These are phyloP conservation scores for Drosophila birchii DNA, from an alignment of 2,888 invertebrate species.

Conservation along the genomic window DNA sequence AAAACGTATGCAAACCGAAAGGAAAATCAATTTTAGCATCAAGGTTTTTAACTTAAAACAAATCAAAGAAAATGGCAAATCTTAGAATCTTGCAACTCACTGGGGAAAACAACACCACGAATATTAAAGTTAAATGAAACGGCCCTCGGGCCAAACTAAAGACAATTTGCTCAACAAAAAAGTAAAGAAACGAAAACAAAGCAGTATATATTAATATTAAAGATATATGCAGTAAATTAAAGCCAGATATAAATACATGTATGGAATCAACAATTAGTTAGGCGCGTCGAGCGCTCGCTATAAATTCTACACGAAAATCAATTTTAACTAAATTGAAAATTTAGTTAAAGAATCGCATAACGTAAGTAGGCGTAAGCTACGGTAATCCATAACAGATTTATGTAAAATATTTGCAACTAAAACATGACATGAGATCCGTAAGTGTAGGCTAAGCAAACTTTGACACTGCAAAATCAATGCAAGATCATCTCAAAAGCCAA, in stretches of 20 bases:
- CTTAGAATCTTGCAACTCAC: conserved; percentile 73
- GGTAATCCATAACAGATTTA: conserved; percentile 45
- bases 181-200: conserved; percentile 4
- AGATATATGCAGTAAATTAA: conserved; percentile 42
- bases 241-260: conserved; percentile 33
- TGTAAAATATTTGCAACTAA: conserved; percentile 76
- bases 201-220: conserved; percentile 51
- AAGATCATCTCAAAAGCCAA: conserved; percentile 35
- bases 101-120: conserved; percentile 83
- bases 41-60: conserved; percentile 71
- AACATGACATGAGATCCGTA: conserved; percentile 47
- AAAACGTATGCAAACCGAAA: conserved; percentile 31
- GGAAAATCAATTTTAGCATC: conserved; percentile 61
- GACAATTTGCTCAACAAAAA: conserved; percentile 44
- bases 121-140: conserved; percentile 68
- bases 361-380: conserved; percentile 56
- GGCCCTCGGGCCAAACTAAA: conserved; percentile 58
- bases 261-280: conserved; percentile 56
- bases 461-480: conserved; percentile 62
- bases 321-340: conserved; percentile 72
- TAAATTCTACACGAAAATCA: conserved; percentile 63
- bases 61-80: conserved; percentile 53
- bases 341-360: conserved; percentile 64
- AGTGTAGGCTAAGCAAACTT: conserved; percentile 64
- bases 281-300: conserved; percentile 56